Percentiles rank a stretch among this genome's conserved stretches.
Evolutionary conservation across 1,140 invertebrate genomes (phyloP).

Genomic region (Cepaea nemoralis): DNA sequence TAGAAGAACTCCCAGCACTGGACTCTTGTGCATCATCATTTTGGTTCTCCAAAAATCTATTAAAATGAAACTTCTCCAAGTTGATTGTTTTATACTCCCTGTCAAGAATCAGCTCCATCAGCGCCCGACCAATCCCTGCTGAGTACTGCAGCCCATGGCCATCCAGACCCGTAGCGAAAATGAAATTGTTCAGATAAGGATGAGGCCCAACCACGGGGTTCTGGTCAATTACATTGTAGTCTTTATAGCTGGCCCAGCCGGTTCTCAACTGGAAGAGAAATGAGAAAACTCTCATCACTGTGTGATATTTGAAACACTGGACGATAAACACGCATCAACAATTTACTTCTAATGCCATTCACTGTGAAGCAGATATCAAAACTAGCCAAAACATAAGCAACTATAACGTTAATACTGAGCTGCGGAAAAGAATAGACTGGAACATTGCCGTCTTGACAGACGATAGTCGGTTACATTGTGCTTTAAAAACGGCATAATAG

Average conservation of each 20-base stretch:
- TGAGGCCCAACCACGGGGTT: slow-evolving; percentile 93
- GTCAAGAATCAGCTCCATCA: slow-evolving; percentile 86
- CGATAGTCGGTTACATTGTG: no score
- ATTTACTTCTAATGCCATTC: no score
- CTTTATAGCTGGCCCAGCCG: slow-evolving; percentile 90
- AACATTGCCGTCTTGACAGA: no score
- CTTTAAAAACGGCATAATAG: no score
- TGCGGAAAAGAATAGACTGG: no score
- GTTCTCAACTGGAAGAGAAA: slow-evolving; percentile 79
- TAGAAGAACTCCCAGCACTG: no score
- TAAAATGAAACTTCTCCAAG: slow-evolving; percentile 83
- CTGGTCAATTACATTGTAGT: slow-evolving; percentile 92
- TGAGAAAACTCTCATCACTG: no score
- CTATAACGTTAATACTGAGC: no score
- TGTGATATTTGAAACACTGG: no score
- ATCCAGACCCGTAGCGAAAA: slow-evolving; percentile 92
- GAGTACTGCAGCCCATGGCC: slow-evolving; percentile 81
- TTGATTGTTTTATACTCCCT: slow-evolving; percentile 82
- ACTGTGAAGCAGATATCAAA: no score
- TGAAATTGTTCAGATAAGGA: slow-evolving; percentile 86
- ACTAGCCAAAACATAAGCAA: no score
- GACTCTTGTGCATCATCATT: slow-evolving; percentile 49
- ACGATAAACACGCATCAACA: no score
- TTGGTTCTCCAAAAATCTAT: slow-evolving; percentile 82
- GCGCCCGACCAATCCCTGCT: slow-evolving; percentile 87